Conservation (phyloP, 1,140 invertebrate genomes). For the Monochamus saltuarius region DNA sequence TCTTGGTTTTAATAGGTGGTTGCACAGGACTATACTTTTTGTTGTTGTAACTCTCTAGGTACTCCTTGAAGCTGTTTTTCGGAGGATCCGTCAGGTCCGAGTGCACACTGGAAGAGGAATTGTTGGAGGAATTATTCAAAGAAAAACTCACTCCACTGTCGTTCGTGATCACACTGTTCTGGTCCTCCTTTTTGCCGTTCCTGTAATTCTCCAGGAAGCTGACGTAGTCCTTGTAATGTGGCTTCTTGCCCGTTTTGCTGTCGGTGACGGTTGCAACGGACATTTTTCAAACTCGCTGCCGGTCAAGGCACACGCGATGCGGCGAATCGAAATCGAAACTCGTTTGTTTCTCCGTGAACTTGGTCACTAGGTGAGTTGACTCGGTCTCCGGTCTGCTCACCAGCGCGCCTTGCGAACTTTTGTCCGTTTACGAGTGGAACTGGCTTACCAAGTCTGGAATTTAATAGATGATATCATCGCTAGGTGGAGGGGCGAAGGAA, state of each 20-base stretch:
- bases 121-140: conserved; percentile 21
- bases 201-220: conserved; percentile 39
- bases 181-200: conserved; percentile 36
- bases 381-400: too few species aligned
- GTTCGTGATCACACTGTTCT: conserved; percentile 23
- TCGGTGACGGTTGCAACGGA: conserved; percentile 26
- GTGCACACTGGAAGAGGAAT: conserved; percentile 30
- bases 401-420: neutral
- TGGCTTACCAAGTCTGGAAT: conserved; percentile 9
- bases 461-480: conserved; percentile 15
- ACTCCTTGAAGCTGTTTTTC: conserved; percentile 24
- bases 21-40: conserved; percentile 39
- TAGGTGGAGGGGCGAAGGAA: conserved; percentile 6
- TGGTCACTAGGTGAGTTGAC: conserved; percentile 10
- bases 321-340: neutral
- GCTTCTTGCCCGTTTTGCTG: conserved; percentile 21
- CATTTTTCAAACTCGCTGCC: conserved; percentile 19
- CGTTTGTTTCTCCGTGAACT: conserved; percentile 5
- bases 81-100: conserved; percentile 24
- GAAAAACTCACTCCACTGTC: conserved; percentile 36
- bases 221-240: conserved; percentile 41
- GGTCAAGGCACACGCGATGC: neutral
- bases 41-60: conserved; percentile 33
- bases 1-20: conserved; percentile 19
- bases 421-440: conserved; percentile 5